Conservation (phyloP, 92 coral and sea anemone genomes). For the Virgularia gustaviana region DNA sequence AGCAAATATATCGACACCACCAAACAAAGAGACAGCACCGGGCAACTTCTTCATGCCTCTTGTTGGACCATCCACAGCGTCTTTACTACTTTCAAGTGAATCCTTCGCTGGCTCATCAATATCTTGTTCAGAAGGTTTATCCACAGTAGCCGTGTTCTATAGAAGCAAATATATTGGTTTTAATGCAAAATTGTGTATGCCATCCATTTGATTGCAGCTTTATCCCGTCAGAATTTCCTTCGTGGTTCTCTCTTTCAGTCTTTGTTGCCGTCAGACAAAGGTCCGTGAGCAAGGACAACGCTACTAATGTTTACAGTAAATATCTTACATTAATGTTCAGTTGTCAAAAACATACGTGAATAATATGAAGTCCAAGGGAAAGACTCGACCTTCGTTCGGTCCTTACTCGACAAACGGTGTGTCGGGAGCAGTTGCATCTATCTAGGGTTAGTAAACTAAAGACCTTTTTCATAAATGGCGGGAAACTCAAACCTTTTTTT, state of each 20-base stretch:
- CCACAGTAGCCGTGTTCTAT: conserved; percentile 8
- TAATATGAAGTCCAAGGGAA: no score
- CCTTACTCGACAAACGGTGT: no score
- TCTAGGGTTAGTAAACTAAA: no score
- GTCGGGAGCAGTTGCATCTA: no score
- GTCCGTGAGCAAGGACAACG: no score
- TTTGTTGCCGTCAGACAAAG: not conserved
- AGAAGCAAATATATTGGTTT: not conserved
- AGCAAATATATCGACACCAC: conserved; percentile 87
- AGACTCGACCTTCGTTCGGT: no score
- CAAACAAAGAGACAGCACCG: conserved; percentile 85
- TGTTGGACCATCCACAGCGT: not conserved
- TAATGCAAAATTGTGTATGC: not conserved
- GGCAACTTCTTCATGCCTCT: conserved; percentile 54
- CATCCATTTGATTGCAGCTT: not conserved
- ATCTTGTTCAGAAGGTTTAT: conserved; percentile 51
- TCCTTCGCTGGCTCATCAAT: not conserved
- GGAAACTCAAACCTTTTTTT: no score
- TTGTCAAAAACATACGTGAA: no score
- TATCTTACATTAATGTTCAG: no score
- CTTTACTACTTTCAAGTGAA: not conserved
- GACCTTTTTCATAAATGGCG: no score
- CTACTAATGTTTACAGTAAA: no score
- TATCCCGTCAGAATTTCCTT: not conserved
- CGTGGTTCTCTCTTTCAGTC: not conserved